A percentile compares a stretch with the other conserved stretches of the same genome.
These are phyloP conservation scores for Aleadryas rufinucha DNA, from an alignment of 2,113 vertebrate species.

Conservation along the genomic window DNA sequence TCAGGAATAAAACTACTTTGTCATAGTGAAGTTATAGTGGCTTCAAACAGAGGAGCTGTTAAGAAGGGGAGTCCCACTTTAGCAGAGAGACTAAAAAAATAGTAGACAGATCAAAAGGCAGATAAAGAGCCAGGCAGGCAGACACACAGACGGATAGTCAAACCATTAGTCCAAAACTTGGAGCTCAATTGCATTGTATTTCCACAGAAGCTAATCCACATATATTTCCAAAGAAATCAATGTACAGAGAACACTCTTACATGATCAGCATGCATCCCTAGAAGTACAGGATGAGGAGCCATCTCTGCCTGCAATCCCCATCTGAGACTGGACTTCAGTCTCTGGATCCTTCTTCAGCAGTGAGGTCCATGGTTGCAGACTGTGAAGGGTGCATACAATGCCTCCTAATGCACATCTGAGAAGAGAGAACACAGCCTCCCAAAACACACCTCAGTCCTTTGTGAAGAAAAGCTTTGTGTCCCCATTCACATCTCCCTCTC, in stretches of 20 bases:
- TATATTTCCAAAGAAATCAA: background rate
- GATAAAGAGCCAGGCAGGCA: background rate
- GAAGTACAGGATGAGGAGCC: background rate
- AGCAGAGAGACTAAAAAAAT: background rate
- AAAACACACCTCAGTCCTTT: background rate
- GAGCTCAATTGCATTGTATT: background rate
- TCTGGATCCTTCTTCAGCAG: background rate
- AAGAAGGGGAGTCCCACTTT: background rate
- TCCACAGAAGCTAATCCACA: background rate
- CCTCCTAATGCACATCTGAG: background rate
- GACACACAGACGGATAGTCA: background rate
- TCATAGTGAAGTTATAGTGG: background rate
- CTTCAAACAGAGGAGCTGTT: background rate
- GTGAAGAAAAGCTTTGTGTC: background rate
- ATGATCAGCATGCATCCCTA: background rate
- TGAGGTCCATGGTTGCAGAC: background rate
- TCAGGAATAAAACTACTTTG: background rate
- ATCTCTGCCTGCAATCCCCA: background rate
- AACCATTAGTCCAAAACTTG: background rate
- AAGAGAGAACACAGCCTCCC: background rate
- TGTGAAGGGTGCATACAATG: background rate
- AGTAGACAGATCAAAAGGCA: background rate
- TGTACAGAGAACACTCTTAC: background rate
- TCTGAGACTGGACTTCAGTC: background rate
- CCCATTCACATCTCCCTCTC: fast-evolving